phyloP scores from a whole-genome alignment of 2,797 vertebrate genomes.

The Sebastes taczanowskii region DNA sequence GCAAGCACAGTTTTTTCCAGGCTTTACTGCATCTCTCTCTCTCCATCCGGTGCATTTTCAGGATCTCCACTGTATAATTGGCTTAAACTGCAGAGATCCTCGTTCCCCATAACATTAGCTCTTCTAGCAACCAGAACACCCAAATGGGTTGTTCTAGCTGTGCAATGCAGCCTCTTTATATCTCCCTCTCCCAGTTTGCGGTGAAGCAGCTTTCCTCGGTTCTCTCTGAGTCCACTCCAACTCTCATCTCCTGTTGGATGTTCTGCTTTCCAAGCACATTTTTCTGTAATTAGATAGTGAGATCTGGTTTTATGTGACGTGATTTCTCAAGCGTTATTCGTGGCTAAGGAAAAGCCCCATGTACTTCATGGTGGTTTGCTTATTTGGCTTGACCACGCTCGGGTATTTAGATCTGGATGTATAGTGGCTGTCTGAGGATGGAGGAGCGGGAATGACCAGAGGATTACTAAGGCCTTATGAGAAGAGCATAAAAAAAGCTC shows the following conservation, averaged over 20 bases:
- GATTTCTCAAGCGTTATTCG: constrained; percentile 60
- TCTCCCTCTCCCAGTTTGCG: constrained; percentile 43
- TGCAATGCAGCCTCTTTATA: constrained; percentile 22
- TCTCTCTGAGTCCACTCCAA: constrained; percentile 22
- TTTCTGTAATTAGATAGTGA: constrained; percentile 65
- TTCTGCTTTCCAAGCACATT: constrained; percentile 62
- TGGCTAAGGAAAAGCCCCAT: constrained; percentile 63
- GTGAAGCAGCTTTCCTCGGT: constrained; percentile 31
- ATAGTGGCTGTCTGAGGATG: constrained; percentile 33
- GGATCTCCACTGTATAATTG: constrained; percentile 44
- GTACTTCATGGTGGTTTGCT: constrained; percentile 50
- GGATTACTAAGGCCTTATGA: constrained; percentile 52
- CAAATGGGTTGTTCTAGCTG: constrained; percentile 18
- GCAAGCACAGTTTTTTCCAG: constrained; percentile 28
- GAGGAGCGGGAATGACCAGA: constrained; percentile 47
- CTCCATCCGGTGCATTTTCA: constrained; percentile 38
- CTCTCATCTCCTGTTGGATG: constrained; percentile 43
- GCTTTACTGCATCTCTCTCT: constrained; percentile 30
- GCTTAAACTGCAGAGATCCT: constrained; percentile 24
- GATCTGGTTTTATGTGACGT: constrained; percentile 68
- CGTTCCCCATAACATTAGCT: constrained; percentile 21
- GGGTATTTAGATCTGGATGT: constrained; percentile 52
- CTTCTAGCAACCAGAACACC: constrained; percentile 37
- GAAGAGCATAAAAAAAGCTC: constrained; percentile 52
- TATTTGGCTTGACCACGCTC: constrained; percentile 57